Percentiles rank a stretch among this genome's conserved stretches.
These are phyloP conservation scores for Pecten maximus DNA, from an alignment of 2,888 invertebrate genomes.

Conservation along the genomic window DNA sequence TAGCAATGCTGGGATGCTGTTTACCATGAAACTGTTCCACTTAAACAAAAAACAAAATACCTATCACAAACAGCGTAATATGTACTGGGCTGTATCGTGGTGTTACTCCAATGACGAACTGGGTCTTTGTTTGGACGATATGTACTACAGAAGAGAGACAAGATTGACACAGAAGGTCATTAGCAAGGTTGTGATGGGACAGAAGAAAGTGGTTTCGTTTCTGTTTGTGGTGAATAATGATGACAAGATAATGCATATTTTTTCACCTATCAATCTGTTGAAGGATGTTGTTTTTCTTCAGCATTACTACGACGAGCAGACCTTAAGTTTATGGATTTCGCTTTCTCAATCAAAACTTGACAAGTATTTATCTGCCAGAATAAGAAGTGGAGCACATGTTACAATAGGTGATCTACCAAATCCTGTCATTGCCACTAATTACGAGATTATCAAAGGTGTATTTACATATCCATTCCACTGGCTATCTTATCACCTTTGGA, in stretches of 20 bases:
- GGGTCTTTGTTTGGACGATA: not conserved
- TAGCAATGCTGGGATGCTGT: not conserved
- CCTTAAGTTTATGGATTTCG: not conserved
- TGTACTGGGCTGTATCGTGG: not conserved
- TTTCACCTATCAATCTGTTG: not conserved
- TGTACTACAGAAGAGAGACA: not conserved
- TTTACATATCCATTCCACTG: not conserved
- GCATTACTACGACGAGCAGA: not conserved
- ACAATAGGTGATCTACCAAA: not conserved
- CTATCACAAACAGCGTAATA: not conserved
- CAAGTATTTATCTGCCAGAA: not conserved
- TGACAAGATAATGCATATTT: not conserved
- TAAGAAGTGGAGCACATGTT: not conserved
- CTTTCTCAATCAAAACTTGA: not conserved
- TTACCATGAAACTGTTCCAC: not conserved
- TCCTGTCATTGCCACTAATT: not conserved
- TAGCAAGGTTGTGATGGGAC: not conserved
- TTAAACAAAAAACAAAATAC: not conserved
- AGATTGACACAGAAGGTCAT: not conserved
- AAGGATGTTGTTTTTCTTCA: not conserved
- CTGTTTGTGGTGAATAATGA: not conserved
- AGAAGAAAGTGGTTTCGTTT: not conserved
- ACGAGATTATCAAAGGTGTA: not conserved
- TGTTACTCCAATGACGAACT: not conserved
- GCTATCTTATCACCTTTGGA: not conserved